Percentiles rank a stretch among this genome's conserved stretches.
These are phyloP conservation scores for Synanceia verrucosa DNA, from an alignment of 2,797 vertebrate genomes.

Conservation along the genomic window DNA sequence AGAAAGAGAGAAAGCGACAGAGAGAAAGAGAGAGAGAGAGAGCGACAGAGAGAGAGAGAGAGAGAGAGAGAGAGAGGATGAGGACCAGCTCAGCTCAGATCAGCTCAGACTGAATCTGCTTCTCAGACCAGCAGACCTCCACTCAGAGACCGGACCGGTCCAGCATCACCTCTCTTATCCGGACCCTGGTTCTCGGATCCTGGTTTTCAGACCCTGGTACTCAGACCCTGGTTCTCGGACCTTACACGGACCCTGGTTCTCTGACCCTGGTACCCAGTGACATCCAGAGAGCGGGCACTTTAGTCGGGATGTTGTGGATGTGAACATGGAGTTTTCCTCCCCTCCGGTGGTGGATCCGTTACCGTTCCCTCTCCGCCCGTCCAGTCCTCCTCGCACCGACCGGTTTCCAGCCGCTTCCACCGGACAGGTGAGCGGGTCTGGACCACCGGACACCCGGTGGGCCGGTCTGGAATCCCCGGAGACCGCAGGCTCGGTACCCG, in stretches of 20 bases:
- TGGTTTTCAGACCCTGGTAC: no score
- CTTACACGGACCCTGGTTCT: no score
- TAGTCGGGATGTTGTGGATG: conserved; percentile 60
- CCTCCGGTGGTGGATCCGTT: conserved; percentile 41
- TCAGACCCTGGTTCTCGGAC: no score
- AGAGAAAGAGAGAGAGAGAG: neutral
- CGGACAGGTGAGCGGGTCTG: conserved; percentile 45
- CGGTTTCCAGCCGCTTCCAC: conserved; percentile 25
- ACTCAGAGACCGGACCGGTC: neutral
- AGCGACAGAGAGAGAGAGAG: neutral
- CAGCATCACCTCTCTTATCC: no score
- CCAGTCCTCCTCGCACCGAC: conserved; percentile 20
- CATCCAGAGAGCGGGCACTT: conserved; percentile 16
- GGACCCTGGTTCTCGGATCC: no score
- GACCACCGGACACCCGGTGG: conserved; percentile 43
- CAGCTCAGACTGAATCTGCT: conserved; percentile 25
- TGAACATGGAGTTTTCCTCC: conserved; percentile 67
- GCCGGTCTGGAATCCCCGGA: conserved; percentile 48
- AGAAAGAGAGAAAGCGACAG: neutral
- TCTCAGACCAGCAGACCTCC: neutral
- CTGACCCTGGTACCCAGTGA: neutral
- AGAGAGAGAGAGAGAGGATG: neutral
- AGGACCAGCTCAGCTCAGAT: conserved; percentile 3
- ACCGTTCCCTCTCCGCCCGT: conserved; percentile 13
- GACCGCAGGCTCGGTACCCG: conserved; percentile 20